Evolutionary conservation across 2,113 vertebrate genomes (phyloP).

Genomic region (Otus sunia): DNA sequence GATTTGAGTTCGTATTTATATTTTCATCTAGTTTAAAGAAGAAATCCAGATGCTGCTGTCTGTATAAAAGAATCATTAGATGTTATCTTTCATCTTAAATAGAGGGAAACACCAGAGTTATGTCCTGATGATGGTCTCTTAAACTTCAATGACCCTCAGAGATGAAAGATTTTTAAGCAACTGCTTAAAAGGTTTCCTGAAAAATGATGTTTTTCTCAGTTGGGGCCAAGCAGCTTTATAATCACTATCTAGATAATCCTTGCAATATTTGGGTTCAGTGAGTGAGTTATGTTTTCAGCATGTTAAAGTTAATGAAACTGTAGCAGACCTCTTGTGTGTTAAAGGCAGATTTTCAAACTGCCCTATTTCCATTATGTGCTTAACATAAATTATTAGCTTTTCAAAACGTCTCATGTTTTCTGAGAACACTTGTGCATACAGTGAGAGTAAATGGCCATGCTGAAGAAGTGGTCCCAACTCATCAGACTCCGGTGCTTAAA

Average conservation of each 20-base stretch:
- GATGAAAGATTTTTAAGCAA: background rate
- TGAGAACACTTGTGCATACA: background rate
- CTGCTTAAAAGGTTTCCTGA: background rate
- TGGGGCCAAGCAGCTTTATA: background rate
- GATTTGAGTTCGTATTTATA: background rate
- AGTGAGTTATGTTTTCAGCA: background rate
- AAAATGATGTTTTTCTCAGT: background rate
- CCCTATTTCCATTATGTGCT: background rate
- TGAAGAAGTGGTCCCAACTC: background rate
- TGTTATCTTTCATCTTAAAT: background rate
- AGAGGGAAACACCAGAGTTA: background rate
- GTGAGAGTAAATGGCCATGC: background rate
- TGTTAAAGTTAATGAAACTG: background rate
- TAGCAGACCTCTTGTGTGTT: background rate
- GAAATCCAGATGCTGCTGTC: background rate
- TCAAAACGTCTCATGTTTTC: background rate
- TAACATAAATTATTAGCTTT: background rate
- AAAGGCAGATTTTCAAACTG: background rate
- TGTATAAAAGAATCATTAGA: background rate
- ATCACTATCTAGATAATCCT: background rate
- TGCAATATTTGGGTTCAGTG: background rate
- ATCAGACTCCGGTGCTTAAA: background rate
- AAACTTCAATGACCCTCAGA: background rate
- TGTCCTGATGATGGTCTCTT: background rate
- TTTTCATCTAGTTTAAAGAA: background rate